These are phyloP conservation scores for Drosophila mulleri DNA, from an alignment of 2,888 invertebrate genomes.

Conservation along the genomic window DNA sequence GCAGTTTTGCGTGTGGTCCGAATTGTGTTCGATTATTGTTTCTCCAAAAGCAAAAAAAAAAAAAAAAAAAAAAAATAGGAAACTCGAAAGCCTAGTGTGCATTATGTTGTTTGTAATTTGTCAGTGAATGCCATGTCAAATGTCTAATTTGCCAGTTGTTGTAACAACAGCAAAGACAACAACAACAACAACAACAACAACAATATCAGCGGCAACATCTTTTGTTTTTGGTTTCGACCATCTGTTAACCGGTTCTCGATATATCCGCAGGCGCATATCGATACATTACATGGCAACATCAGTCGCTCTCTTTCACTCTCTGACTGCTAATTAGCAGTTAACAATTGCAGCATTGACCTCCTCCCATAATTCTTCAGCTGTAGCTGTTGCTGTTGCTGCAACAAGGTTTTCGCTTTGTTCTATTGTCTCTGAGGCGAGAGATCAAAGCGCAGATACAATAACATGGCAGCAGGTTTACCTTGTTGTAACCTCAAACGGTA, in stretches of 20 bases:
- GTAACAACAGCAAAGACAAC: conserved; percentile 19
- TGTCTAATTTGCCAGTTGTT: conserved; percentile 37
- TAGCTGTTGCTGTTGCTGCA: conserved; percentile 51
- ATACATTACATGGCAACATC: conserved; percentile 55
- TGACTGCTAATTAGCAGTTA: conserved; percentile 79
- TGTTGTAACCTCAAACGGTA: conserved; percentile 71
- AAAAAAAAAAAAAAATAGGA: background rate
- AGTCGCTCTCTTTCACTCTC: conserved; percentile 14
- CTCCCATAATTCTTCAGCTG: conserved; percentile 67
- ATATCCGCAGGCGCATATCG: conserved; percentile 57
- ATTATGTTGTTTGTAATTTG: conserved; percentile 43
- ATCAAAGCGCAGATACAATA: conserved; percentile 73
- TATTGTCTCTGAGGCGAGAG: conserved; percentile 75
- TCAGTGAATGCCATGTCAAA: conserved; percentile 41
- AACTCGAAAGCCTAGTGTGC: background rate
- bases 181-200: conserved; percentile 9
- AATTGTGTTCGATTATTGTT: conserved; percentile 19
- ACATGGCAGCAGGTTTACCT: conserved; percentile 80
- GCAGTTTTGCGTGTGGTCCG: conserved; percentile 12
- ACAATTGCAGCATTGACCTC: conserved; percentile 80
- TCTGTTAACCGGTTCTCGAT: conserved; percentile 66
- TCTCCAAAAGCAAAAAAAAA: background rate
- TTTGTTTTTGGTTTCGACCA: conserved; percentile 23
- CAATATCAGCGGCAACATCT: conserved; percentile 43
- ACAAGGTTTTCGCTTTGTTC: conserved; percentile 72